phyloP scores from a whole-genome alignment of 1,140 invertebrate species.

The Heliconius himera region DNA sequence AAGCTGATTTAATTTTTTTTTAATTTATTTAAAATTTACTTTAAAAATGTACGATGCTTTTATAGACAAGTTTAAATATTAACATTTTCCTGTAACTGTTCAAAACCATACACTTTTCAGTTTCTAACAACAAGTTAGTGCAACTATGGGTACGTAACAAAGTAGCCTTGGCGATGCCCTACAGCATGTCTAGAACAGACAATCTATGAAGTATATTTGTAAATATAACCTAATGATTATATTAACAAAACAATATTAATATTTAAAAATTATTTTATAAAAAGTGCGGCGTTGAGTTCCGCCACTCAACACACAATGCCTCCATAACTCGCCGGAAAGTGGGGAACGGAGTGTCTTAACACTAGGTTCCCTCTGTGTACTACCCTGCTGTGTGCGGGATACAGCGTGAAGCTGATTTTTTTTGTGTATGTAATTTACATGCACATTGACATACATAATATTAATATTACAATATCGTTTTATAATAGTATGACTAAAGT shows the following conservation, averaged over 20 bases:
- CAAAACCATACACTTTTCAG: conserved; percentile 3
- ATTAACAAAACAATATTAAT: neutral
- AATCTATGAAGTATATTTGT: neutral
- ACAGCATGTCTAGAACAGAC: neutral
- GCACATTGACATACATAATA: neutral
- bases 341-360: too few species aligned
- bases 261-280: neutral
- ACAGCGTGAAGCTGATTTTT: too few species aligned
- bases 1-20: too few species aligned
- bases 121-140: neutral
- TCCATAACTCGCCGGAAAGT: too few species aligned
- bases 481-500: neutral
- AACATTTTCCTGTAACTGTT: conserved; percentile 1
- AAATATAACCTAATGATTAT: neutral
- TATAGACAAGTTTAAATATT: neutral
- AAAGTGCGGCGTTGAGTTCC: neutral
- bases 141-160: neutral
- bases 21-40: neutral
- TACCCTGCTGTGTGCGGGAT: too few species aligned
- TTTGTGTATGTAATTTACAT: neutral
- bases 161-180: neutral
- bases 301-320: too few species aligned
- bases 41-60: neutral
- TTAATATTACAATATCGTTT: neutral
- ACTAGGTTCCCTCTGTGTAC: too few species aligned